Evolutionary conservation across 2,888 invertebrate species (phyloP), one percentile per base, ranked within the genome.

Genomic region (Venustoraphidia nigricollis): DNA sequence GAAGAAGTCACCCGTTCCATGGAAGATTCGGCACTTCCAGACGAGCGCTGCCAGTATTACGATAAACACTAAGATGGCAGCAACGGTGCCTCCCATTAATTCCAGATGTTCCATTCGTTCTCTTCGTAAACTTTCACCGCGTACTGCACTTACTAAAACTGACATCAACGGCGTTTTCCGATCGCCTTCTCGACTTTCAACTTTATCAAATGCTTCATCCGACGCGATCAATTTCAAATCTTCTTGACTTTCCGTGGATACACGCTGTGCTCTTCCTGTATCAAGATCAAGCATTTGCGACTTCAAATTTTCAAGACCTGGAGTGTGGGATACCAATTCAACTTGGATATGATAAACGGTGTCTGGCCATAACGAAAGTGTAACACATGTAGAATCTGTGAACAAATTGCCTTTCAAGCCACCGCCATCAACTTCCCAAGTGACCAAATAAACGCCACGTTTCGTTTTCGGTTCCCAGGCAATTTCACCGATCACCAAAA

Each of bases 341-440:
- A 85, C 86, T 75, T 86, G 84, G 60, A 87, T 83, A 66, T 83
- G 82, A 66, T 85, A 87, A 54, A 83, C 67, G 41, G 85, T 85
- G 63, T 85, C 83, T 44, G 85, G 84, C 84, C 85, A 86, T 46
- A 87, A 69, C 49, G 84, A 84, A 55, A 87, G 66, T 47, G 84
- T 84, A 52, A 86, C 85, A 59, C 81, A 77, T 50, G 83, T 83
- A 46, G 83, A 81, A 65, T 86, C 85, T 40, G 86, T 87, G 66
- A 85, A 83, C 54, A 86, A 71, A 66, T 86, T 85, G 54, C 86
- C 86, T 67, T 83, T 84, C 51, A 87, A 70, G 53, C 85, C 85
- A 56, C 85, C 85, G 50, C 85, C 85, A 59, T 81, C 82, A 48
- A 86, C 81, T 72, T 87, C 86, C 86, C 86, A 87, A 52, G 85